Evolutionary conservation across 2,797 vertebrate species (phyloP), one percentile per base, ranked within the genome.

Genomic region (Takifugu ocellatus): DNA sequence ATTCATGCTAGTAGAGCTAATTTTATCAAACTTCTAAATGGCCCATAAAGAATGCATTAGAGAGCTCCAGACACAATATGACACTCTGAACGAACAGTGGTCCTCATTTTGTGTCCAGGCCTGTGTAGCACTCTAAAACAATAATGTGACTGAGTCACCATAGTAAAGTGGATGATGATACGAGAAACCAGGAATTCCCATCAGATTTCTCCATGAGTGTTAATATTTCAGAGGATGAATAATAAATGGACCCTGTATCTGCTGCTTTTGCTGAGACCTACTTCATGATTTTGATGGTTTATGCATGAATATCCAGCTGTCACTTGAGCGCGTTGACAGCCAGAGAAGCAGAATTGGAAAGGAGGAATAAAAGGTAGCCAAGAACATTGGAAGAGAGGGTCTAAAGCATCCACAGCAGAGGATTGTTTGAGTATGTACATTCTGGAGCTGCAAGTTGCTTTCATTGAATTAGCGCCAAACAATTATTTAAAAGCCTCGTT

Each of bases 211-310:
- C 56, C 56, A 49, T 21, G 33, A 27, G 56, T 44, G 65, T 84
- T 69, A 86, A 88, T 86, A 84, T 81, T 87, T 84, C 77, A 87
- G 53, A 39, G 21, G 63, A 79, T 87, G 50, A 84, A 88, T 87
- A 74, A 87, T 87, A 59, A 82, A 89, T 78, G 61, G 74, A 54
- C 47, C 60, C 66, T 77, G 72, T 74, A 81, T 81, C 60, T 66
- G 68, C 48, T 24, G 56, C 71, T 61, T 59, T 61, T 47, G 61
- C 68, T 42, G 52, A 72, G 74, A 81, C 72, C 79, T 70, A 77
- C 55, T 83, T 82, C 66, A 61, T 45, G 53, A 61, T 67, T n/a
- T 33, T 51, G 54, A 52, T 57, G 53, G 43, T 39, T 57, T 54
- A 44, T 78, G 67, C 43, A 53, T 68, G 72, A 62, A 59, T 25